These are phyloP conservation scores for Reticulitermes lucifugus DNA, from an alignment of 2,888 invertebrate species.

Conservation along the genomic window DNA sequence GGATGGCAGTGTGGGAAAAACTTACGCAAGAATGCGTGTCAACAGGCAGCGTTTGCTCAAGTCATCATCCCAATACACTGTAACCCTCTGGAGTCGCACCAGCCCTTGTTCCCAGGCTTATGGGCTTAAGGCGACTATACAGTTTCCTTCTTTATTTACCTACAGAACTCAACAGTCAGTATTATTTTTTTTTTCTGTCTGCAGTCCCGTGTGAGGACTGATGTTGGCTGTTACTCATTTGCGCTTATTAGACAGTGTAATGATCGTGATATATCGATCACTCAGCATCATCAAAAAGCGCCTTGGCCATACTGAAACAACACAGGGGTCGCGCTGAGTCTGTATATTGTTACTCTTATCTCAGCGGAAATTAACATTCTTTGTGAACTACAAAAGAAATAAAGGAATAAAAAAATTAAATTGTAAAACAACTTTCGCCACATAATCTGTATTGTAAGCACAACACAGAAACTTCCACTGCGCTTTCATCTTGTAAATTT, in stretches of 20 bases:
- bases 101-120: conserved; percentile 5
- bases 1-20: conserved; percentile 23
- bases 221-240: background rate
- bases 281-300: background rate
- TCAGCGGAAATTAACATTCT: no score
- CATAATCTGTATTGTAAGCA: background rate
- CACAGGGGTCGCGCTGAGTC: no score
- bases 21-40: conserved; percentile 8
- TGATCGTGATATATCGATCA: background rate
- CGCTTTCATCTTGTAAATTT: no score
- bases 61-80: conserved; percentile 24
- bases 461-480: no score
- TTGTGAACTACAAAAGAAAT: no score
- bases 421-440: background rate
- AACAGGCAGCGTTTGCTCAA: conserved; percentile 13
- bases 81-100: conserved; percentile 5
- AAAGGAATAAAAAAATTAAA: no score
- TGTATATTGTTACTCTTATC: no score
- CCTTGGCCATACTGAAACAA: no score
- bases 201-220: background rate
- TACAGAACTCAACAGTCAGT: conserved; percentile 3
- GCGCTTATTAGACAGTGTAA: background rate
- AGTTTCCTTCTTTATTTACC: conserved; percentile 14
- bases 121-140: background rate
- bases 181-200: background rate